Percentiles rank a stretch among this genome's conserved stretches.
phyloP scores from a whole-genome alignment of 2,113 vertebrate genomes.

The Saccopteryx bilineata region DNA sequence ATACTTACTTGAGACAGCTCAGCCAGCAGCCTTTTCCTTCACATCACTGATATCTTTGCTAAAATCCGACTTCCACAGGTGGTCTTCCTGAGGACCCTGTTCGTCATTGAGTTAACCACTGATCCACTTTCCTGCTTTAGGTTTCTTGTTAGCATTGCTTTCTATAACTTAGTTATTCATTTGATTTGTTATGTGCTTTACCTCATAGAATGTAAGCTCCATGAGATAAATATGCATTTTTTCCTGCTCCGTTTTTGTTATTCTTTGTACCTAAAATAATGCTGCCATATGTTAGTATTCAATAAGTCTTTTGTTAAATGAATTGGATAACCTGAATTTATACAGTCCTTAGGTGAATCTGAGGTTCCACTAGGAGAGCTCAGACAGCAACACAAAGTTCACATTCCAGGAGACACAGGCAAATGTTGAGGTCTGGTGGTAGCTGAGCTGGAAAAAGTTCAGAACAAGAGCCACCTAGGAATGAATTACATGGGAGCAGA shows the following conservation, averaged over 20 bases:
- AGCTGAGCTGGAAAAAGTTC: background rate
- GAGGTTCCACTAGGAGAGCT: background rate
- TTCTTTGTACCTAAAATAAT: conserved; percentile 13
- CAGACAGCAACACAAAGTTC: background rate
- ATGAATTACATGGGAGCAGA: background rate
- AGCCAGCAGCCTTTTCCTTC: background rate
- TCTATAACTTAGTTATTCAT: background rate
- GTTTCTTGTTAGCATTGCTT: background rate
- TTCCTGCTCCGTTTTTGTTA: background rate
- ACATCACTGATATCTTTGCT: background rate
- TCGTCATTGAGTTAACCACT: background rate
- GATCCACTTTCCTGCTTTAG: background rate
- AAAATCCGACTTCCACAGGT: background rate
- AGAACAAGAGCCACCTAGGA: background rate
- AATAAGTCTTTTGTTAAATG: background rate
- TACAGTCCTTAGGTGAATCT: background rate
- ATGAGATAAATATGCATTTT: background rate
- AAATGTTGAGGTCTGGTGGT: background rate
- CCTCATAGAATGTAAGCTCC: background rate
- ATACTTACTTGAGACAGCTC: background rate
- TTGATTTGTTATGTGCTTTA: background rate
- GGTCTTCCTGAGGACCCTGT: background rate
- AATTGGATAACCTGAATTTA: background rate
- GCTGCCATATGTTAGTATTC: background rate
- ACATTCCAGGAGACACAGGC: background rate